phyloP scores from a whole-genome alignment of 2,113 vertebrate genomes.

The Hystrix cristata region DNA sequence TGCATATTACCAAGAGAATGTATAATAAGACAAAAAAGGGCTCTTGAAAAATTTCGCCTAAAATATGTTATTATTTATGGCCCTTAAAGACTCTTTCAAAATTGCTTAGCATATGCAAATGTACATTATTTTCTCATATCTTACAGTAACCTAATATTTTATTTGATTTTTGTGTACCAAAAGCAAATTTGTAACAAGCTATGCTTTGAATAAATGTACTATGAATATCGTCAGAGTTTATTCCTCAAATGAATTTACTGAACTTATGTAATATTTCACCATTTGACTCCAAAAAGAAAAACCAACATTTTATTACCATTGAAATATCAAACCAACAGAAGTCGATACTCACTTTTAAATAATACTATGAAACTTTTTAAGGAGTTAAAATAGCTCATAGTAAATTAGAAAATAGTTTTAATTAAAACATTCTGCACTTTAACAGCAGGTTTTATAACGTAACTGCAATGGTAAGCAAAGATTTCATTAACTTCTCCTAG shows the following conservation, averaged over 20 bases:
- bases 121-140: not conserved
- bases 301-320: constrained; percentile 17
- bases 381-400: constrained; percentile 64
- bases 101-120: not conserved
- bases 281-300: constrained; percentile 35
- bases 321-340: constrained; percentile 40
- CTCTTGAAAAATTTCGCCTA: not conserved
- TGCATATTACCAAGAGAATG: not conserved
- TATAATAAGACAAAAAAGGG: not conserved
- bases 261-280: constrained; percentile 30
- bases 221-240: not conserved
- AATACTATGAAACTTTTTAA: constrained; percentile 44
- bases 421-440: constrained; percentile 66
- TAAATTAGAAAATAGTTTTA: constrained; percentile 69
- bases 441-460: constrained; percentile 39
- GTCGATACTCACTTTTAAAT: not conserved
- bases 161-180: not conserved
- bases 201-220: not conserved
- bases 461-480: constrained; percentile 67
- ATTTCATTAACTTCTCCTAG: constrained; percentile 66
- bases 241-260: constrained; percentile 38
- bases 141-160: not conserved
- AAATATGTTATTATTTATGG: not conserved
- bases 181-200: not conserved
- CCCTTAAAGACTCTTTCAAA: not conserved